phyloP scores from a whole-genome alignment of 2,888 invertebrate genomes.

The Noctua janthe region DNA sequence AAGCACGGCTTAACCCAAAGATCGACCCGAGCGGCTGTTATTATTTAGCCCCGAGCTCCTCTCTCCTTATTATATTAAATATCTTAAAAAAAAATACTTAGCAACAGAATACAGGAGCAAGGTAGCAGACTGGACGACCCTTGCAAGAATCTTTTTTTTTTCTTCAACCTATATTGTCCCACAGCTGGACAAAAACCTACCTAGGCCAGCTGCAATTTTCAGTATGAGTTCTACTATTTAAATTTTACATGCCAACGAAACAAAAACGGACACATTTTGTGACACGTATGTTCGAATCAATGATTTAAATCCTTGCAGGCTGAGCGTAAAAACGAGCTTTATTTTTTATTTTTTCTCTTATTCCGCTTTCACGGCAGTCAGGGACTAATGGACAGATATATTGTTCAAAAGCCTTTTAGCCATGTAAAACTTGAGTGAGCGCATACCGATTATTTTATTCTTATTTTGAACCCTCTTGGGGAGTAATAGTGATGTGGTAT shows the following conservation, averaged over 20 bases:
- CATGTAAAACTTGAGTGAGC: constrained; percentile 48
- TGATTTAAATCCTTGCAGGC: constrained; percentile 16
- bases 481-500: constrained; percentile 2
- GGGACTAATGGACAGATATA: constrained; percentile 68
- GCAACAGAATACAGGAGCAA: no score
- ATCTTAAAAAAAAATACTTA: no score
- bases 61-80: no score
- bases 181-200: not conserved
- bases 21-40: no score
- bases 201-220: not conserved
- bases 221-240: not conserved
- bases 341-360: constrained; percentile 62
- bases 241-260: not conserved
- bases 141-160: no score
- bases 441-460: constrained; percentile 32
- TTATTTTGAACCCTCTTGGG: constrained; percentile 18
- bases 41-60: no score
- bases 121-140: no score
- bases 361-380: constrained; percentile 61
- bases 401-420: constrained; percentile 68
- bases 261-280: not conserved
- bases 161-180: no score
- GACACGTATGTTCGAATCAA: not conserved
- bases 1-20: no score
- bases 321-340: constrained; percentile 59